Conservation (phyloP, 2,113 vertebrate genomes). For the Kryptolebias marmoratus region DNA sequence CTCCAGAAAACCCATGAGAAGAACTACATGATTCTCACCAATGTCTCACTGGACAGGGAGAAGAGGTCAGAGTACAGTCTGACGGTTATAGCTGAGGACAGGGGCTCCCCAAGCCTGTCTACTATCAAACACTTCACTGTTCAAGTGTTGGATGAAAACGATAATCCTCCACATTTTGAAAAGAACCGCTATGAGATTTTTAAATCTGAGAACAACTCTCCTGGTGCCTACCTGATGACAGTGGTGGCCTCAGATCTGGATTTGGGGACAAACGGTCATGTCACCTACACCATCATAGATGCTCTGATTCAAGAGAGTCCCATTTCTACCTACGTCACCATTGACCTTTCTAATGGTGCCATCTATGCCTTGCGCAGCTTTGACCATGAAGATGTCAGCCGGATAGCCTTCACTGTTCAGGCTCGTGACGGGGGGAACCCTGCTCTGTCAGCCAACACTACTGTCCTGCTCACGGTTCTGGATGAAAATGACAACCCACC, state of each 20-base stretch:
- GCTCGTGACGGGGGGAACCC: slow-evolving; percentile 89
- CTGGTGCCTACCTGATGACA: slow-evolving; percentile 91
- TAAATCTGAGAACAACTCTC: slow-evolving; percentile 96
- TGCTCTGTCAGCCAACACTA: slow-evolving; percentile 85
- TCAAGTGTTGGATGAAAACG: slow-evolving; percentile 94
- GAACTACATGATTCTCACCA: slow-evolving; percentile 97
- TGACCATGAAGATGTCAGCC: slow-evolving; percentile 93
- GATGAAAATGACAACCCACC: slow-evolving; percentile 96
- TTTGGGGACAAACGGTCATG: slow-evolving; percentile 92
- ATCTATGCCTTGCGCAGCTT: slow-evolving; percentile 94
- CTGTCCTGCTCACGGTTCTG: slow-evolving; percentile 89
- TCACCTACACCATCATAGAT: slow-evolving; percentile 93
- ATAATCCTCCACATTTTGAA: slow-evolving; percentile 94
- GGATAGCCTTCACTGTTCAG: slow-evolving; percentile 89
- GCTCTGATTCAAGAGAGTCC: slow-evolving; percentile 85
- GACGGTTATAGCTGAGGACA: slow-evolving; percentile 95
- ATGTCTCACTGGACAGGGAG: slow-evolving; percentile 92
- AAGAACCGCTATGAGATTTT: slow-evolving; percentile 93
- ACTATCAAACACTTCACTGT: slow-evolving; percentile 96
- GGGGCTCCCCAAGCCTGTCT: slow-evolving; percentile 90
- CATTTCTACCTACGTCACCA: slow-evolving; percentile 93
- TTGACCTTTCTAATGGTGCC: slow-evolving; percentile 93
- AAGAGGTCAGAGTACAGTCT: slow-evolving; percentile 95
- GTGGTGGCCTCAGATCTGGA: slow-evolving; percentile 94
- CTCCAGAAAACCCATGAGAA: slow-evolving; percentile 95